Percentiles rank a stretch among this genome's conserved stretches.
Evolutionary conservation across 2,888 invertebrate genomes (phyloP).

Genomic region (Volucella bombylans): DNA sequence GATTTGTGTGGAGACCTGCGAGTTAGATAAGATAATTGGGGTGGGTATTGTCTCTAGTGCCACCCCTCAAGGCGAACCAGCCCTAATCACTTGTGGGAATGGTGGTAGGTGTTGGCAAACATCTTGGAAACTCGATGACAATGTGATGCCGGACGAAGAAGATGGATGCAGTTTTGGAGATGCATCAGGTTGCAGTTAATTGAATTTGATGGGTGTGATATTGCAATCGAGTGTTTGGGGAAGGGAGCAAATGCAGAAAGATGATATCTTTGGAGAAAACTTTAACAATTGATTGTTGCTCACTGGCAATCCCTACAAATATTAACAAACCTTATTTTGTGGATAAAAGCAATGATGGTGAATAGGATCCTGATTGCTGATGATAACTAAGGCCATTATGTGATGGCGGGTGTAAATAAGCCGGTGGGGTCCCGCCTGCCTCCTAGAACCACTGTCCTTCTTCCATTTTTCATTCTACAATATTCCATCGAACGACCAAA

Average conservation of each 20-base stretch:
- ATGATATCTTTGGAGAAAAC: not conserved
- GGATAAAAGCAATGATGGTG: no score
- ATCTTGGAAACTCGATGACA: conserved; percentile 6
- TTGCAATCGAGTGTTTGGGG: not conserved
- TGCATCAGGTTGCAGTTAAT: not conserved
- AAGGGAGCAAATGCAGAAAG: no score
- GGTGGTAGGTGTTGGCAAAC: not conserved
- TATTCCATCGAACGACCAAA: no score
- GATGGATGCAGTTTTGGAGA: conserved; percentile 9
- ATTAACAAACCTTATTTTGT: no score
- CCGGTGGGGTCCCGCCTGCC: no score
- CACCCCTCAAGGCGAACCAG: conserved; percentile 34
- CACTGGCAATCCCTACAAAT: no score
- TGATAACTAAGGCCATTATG: no score
- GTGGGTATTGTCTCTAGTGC: conserved; percentile 11
- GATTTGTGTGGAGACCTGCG: not conserved
- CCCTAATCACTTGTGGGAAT: not conserved
- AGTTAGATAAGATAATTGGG: conserved; percentile 50
- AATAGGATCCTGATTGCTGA: no score
- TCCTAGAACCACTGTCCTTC: no score
- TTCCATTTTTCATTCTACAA: no score
- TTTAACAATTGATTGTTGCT: no score
- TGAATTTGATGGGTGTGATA: conserved; percentile 7
- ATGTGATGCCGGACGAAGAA: not conserved
- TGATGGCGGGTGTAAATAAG: no score